Percentiles rank a stretch among this genome's conserved stretches.
Evolutionary conservation across 2,797 vertebrate genomes (phyloP).

Genomic region (Rallus crepitans): DNA sequence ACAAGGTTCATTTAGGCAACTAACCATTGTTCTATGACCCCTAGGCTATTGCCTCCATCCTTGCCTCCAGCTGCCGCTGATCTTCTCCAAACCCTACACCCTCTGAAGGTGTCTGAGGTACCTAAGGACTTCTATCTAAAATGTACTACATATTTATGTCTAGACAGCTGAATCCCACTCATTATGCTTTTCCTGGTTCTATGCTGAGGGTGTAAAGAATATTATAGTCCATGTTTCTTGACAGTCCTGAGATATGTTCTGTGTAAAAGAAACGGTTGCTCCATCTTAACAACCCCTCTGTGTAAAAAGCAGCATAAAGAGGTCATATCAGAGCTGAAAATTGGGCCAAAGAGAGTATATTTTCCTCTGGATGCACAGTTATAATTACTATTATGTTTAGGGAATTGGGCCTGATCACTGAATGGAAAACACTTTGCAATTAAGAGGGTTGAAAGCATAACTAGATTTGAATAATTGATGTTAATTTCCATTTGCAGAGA

Average conservation of each 20-base stretch:
- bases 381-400: slow-evolving; percentile 70
- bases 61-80: background rate
- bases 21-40: background rate
- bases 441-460: slow-evolving; percentile 62
- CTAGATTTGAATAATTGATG: slow-evolving; percentile 58
- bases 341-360: slow-evolving; percentile 39
- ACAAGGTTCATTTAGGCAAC: background rate
- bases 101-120: background rate
- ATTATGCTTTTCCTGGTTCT: background rate
- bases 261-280: background rate
- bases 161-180: background rate
- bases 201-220: background rate
- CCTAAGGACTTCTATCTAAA: background rate
- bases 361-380: slow-evolving; percentile 57
- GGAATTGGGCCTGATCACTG: slow-evolving; percentile 57
- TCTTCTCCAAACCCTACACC: background rate
- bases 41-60: background rate
- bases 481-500: slow-evolving; percentile 58
- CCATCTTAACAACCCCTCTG: background rate
- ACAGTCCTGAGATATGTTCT: background rate
- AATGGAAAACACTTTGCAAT: slow-evolving; percentile 59
- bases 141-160: background rate
- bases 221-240: background rate
- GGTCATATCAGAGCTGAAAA: slow-evolving; percentile 36
- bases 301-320: slow-evolving; percentile 25